Evolutionary conservation across 2,113 vertebrate species (phyloP).

Genomic region (Neofelis nebulosa): DNA sequence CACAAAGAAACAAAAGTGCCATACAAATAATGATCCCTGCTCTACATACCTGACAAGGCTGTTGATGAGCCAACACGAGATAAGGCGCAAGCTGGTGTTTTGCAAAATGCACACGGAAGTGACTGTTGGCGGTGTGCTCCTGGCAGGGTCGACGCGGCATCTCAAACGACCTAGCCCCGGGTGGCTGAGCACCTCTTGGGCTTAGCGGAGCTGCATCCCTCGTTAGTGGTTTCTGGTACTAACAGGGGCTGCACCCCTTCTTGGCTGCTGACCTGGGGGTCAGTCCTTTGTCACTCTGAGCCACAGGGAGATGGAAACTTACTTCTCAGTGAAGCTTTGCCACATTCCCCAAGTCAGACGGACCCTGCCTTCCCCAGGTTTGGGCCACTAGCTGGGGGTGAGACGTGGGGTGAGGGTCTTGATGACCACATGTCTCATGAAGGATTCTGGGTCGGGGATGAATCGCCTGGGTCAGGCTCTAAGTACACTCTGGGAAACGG

Average conservation of each 20-base stretch:
- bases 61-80: background rate
- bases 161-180: background rate
- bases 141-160: background rate
- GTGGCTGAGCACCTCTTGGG: background rate
- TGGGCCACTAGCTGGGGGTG: constrained; percentile 60
- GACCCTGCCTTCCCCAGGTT: constrained; percentile 66
- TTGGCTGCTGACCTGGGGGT: constrained; percentile 52
- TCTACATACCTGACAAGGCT: background rate
- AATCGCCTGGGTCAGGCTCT: constrained; percentile 68
- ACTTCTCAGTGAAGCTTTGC: constrained; percentile 77
- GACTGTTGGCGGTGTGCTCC: fast-evolving
- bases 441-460: constrained; percentile 68
- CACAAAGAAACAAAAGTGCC: background rate
- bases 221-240: background rate
- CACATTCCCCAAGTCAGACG: constrained; percentile 74
- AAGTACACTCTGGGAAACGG: constrained; percentile 70
- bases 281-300: constrained; percentile 83
- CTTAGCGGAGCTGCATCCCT: background rate
- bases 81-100: background rate
- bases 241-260: background rate
- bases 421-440: constrained; percentile 75
- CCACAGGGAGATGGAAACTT: constrained; percentile 78
- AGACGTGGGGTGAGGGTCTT: background rate
- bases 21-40: background rate
- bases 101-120: background rate